Base-by-base conservation (phyloP, 2,113 vertebrate genomes). In the Physeter macrocephalus region DNA sequence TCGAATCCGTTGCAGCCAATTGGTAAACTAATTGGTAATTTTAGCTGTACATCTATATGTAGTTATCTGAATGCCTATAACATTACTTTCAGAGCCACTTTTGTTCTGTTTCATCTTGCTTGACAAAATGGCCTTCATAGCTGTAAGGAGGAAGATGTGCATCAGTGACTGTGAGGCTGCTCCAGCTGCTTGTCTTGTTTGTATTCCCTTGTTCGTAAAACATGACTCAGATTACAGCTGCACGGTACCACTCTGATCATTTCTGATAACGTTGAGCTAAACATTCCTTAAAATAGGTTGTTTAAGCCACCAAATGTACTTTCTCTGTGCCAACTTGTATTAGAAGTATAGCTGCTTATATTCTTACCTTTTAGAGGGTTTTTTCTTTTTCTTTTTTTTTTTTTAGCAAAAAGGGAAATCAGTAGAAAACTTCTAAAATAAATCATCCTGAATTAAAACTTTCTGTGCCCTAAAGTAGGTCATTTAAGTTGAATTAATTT, bases 1-100 rank as follows among this genome's bases (percentile, higher is more conserved):
- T 99, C 99, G 98, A 99, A 99, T 99, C 98, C 94, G 98, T 99
- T 98, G 99, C 99, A 99, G 99, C 99, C 99, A 98, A 99, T 99
- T 99, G 99, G 99, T 99, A 99, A 99, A 98, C 99, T 99, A 99
- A 99, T 99, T 99, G 99, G 99, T 99, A 99, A 99, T 99, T 99
- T 99, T 99, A 99, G 99, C 99, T 99, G 99, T 98, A 98, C 98
- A 98, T 99, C 99, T 99, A 97, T 98, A 98, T 98, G 98, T 98
- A 98, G 99, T 98, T 98, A 98, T 99, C 98, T 98, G 98, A 98
- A 95, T 97, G 96, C 95, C 98, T 98, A 91, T 96, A 97, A 98
- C 96, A 71, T 98, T 96, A 95, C 98, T 98, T 98, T 99, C 98
- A 98, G 99, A 99, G 98, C 94, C 98, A 98, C 98, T 99, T 99